Conservation (phyloP, 2,113 vertebrate genomes). For the Gorsachius goisagi region DNA sequence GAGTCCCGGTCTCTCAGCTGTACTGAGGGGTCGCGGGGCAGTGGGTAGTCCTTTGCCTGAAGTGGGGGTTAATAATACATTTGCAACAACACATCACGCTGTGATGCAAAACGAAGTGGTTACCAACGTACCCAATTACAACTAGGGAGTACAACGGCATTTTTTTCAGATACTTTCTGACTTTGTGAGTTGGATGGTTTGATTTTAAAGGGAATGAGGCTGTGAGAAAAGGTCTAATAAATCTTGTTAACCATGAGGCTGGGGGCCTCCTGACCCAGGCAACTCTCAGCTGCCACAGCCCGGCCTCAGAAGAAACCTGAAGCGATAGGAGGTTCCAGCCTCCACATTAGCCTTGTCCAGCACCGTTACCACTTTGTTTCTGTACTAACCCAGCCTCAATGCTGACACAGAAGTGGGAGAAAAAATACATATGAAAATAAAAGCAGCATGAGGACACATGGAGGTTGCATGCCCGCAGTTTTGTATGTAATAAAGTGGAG, state of each 20-base stretch:
- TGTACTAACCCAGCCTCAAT: fast-evolving
- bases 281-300: fast-evolving
- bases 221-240: neutral
- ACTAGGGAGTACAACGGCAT: fast-evolving
- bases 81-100: too few relatives aligned
- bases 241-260: fast-evolving
- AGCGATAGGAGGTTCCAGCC: fast-evolving
- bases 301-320: fast-evolving
- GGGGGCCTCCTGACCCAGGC: fast-evolving
- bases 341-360: fast-evolving
- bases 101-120: fast-evolving
- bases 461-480: too few relatives aligned
- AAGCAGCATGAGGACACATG: fast-evolving
- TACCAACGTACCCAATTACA: fast-evolving
- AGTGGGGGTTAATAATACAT: fast-evolving
- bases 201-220: neutral
- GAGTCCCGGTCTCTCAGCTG: fast-evolving
- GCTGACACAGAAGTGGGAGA: fast-evolving
- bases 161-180: neutral
- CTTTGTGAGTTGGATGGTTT: neutral
- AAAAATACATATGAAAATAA: fast-evolving
- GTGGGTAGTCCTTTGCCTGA: fast-evolving
- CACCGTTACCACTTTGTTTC: neutral
- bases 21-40: fast-evolving
- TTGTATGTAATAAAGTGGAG: neutral